Percentiles rank a stretch among this genome's conserved stretches.
Conservation (phyloP, 2,797 vertebrate species). For the Xyrichtys novacula region DNA sequence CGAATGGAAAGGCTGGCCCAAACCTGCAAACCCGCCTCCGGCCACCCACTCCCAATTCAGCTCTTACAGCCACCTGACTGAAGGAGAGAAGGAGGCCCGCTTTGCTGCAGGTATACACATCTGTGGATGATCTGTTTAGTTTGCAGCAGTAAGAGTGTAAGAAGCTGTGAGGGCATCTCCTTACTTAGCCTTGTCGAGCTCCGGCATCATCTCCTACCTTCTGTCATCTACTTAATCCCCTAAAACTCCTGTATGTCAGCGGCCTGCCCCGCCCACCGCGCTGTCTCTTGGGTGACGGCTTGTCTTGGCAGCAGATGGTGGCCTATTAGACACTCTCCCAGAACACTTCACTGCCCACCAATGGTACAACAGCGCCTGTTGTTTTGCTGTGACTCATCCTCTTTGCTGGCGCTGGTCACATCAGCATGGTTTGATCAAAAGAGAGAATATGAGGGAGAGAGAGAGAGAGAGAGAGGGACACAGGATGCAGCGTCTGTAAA, state of each 20-base stretch:
- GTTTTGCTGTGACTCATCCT: slow-evolving; percentile 76
- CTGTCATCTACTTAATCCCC: slow-evolving; percentile 71
- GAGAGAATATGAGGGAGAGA: slow-evolving; percentile 11
- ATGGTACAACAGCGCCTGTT: slow-evolving; percentile 61
- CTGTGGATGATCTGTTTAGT: slow-evolving; percentile 9
- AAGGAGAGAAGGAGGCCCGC: slow-evolving; percentile 98
- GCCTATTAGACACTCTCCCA: slow-evolving; percentile 75
- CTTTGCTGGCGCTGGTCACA: slow-evolving; percentile 55
- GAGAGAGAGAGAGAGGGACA: slow-evolving; percentile 8
- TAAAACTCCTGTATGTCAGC: slow-evolving; percentile 60
- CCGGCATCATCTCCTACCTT: slow-evolving; percentile 52
- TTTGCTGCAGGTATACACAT: slow-evolving; percentile 91
- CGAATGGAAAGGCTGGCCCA: slow-evolving; percentile 99
- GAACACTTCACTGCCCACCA: slow-evolving; percentile 70
- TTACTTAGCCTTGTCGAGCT: slow-evolving; percentile 51
- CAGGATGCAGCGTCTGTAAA: not conserved
- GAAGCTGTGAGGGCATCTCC: slow-evolving; percentile 21
- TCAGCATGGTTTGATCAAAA: slow-evolving; percentile 49
- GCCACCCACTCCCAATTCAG: slow-evolving; percentile 92
- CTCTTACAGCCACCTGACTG: slow-evolving; percentile 95
- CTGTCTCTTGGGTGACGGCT: slow-evolving; percentile 57
- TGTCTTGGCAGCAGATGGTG: slow-evolving; percentile 79
- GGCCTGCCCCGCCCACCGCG: slow-evolving; percentile 35
- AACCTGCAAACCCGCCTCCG: slow-evolving; percentile 87
- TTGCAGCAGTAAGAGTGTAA: slow-evolving; percentile 9